Percentiles rank a stretch among this genome's conserved stretches.
Conservation (phyloP, 2,797 vertebrate species). For the Calcarius lapponicus region DNA sequence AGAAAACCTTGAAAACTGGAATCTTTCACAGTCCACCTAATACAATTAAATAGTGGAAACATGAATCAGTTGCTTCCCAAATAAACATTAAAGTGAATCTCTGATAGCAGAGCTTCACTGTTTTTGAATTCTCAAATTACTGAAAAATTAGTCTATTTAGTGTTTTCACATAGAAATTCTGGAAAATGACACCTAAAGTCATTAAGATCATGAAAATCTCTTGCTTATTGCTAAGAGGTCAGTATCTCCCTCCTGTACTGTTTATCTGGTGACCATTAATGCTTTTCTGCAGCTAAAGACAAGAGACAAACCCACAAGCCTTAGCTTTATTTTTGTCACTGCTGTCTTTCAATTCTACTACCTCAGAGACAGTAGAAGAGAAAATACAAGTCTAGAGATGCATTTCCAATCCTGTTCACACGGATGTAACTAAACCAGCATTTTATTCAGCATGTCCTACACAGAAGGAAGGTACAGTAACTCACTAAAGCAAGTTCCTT, state of each 20-base stretch:
- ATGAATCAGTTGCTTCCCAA: background rate
- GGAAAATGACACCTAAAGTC: background rate
- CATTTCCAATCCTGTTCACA: background rate
- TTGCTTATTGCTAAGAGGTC: background rate
- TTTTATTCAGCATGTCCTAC: background rate
- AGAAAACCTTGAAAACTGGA: slow-evolving; percentile 38
- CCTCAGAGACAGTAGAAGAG: background rate
- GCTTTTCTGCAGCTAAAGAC: background rate
- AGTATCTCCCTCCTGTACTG: background rate
- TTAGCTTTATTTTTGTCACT: background rate
- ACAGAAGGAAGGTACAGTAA: background rate
- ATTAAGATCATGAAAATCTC: background rate
- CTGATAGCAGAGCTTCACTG: background rate
- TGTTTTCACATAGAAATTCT: background rate
- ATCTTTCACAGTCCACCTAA: slow-evolving; percentile 38
- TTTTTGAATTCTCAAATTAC: background rate
- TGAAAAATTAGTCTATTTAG: background rate
- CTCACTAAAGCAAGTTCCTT: background rate
- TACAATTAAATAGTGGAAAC: slow-evolving; percentile 27
- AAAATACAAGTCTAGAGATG: background rate
- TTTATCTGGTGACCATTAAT: background rate
- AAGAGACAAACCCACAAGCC: background rate
- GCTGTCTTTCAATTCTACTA: background rate
- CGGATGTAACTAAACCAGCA: background rate
- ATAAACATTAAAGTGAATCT: background rate